A percentile compares a stretch with the other conserved stretches of the same genome.
These are phyloP conservation scores for sheep (Ovis aries) DNA, from an alignment of 2,113 vertebrate genomes.

Conservation along the genomic window ARS-UI_Ramb_v3.0 NC_056071.1:41956501-41957000, in stretches of 20 bases:
- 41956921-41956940: background rate
- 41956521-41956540: background rate
- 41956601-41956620: background rate
- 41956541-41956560: background rate
- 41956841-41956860: background rate
- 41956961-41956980: background rate
- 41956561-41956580: background rate
- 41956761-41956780: background rate
- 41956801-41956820: background rate
- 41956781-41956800: background rate
- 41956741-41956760: background rate
- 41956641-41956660: background rate
- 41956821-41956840: background rate
- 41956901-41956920: background rate
- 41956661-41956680: background rate
- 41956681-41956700: background rate
- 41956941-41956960: background rate
- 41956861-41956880: background rate
- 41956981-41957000: background rate
- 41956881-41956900: background rate
- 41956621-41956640: background rate
- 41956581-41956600: background rate
- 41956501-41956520: background rate
- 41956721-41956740: background rate
- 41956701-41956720: constrained; percentile 23